Base-by-base conservation (phyloP, 2,888 invertebrate species). In the Agonopterix heracliana region DNA sequence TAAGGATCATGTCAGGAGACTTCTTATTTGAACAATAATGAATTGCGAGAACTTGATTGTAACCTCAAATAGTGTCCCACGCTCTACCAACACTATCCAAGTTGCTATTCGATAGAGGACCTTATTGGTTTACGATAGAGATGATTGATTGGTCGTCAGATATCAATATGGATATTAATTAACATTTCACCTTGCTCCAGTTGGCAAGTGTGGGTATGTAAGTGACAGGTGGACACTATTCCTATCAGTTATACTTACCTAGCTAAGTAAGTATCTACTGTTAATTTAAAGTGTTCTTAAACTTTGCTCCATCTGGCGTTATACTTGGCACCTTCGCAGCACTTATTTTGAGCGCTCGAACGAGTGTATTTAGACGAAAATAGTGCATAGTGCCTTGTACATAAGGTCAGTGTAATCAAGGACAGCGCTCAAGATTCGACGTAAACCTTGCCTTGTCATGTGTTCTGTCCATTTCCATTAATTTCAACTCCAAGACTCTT, bases 11-110 rank as follows among this genome's bases (percentile, higher is more conserved):
- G 26, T 26, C 26, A 26, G 26, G 26, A 26, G 26, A 26, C 26
- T 26, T 26, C 26, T 26, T 26, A 26, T 26, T 26, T 26, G 26
- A 26, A 26, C 68, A 67, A 66, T 75, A 72, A 74, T 73, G 71
- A 75, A 76, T 73, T 62, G 65, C 72, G 63, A 69, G 72, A 74
- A 75, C 63, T 26, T 26, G 26, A 26, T 26, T 26, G 10, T 76
- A 80, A 77, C 80, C 80, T 81, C 72, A 78, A 78, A 73, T 67
- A 62, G 57, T 75, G 77, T 82, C 82, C 79, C 81, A 83, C 83
- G 81, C 75, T 26, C 26, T 38, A 38, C 38, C 38, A 38, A n/a
- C 38, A 9, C 38, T 38, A 38, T n/a, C 1, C 10, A 38, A 38
- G n/a, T n/a, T 38, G 38, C 38, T n/a, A 1, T 26, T 26, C 26